phyloP scores from a whole-genome alignment of 2,113 vertebrate genomes.

The Okapia johnstoni region DNA sequence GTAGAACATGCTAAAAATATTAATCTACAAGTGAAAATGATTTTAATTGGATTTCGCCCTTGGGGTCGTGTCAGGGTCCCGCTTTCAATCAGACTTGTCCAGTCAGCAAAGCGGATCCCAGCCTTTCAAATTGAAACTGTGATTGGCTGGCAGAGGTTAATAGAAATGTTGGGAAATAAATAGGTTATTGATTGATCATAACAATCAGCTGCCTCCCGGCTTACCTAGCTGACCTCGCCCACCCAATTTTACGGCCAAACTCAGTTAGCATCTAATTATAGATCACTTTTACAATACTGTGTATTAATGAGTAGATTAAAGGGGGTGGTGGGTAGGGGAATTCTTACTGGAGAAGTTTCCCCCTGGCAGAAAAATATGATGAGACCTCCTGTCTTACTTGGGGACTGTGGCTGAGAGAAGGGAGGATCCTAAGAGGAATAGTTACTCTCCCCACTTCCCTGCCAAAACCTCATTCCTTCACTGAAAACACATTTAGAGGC shows the following conservation, averaged over 20 bases:
- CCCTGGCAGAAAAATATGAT: neutral
- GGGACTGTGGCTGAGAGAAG: neutral
- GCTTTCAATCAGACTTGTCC: slow-evolving; percentile 83
- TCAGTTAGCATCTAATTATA: slow-evolving; percentile 84
- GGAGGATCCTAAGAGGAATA: neutral
- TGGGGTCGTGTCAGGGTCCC: slow-evolving; percentile 72
- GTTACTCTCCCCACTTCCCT: neutral
- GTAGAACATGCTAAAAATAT: slow-evolving; percentile 81
- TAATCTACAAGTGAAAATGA: slow-evolving; percentile 81
- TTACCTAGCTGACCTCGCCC: slow-evolving; percentile 80
- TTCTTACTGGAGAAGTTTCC: neutral
- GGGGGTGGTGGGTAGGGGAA: neutral
- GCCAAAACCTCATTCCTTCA: neutral
- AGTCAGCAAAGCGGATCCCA: slow-evolving; percentile 78
- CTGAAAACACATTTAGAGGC: neutral
- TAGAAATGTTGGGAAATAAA: slow-evolving; percentile 86
- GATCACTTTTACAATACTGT: slow-evolving; percentile 48
- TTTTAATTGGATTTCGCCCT: slow-evolving; percentile 84
- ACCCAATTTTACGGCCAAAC: slow-evolving; percentile 77
- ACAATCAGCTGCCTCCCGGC: slow-evolving; percentile 81
- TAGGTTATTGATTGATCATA: slow-evolving; percentile 88
- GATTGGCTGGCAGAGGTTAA: slow-evolving; percentile 84
- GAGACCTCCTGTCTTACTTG: neutral
- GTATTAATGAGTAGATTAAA: slow-evolving; percentile 71
- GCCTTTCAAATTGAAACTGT: slow-evolving; percentile 79